These are phyloP conservation scores for Crenichthys baileyi DNA, from an alignment of 2,797 vertebrate genomes.

Conservation along the genomic window DNA sequence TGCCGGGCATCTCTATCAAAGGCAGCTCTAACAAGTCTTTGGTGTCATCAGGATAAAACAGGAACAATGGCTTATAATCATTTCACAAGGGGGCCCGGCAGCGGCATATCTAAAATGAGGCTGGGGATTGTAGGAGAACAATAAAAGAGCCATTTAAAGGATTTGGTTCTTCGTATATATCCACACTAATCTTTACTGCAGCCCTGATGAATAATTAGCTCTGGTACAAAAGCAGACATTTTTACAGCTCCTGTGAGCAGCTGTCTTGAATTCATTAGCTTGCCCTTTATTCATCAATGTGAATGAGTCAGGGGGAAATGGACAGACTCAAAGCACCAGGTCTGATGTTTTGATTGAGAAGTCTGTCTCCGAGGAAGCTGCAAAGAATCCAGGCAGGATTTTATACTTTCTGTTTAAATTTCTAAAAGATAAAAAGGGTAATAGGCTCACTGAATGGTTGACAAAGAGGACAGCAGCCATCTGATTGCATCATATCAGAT, in stretches of 20 bases:
- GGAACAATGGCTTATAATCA: constrained; percentile 74
- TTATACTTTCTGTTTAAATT: constrained; percentile 10
- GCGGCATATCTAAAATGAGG: constrained; percentile 73
- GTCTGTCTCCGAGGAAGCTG: constrained; percentile 16
- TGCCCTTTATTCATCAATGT: constrained; percentile 60
- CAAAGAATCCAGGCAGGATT: constrained; percentile 1
- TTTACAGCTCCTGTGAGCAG: constrained; percentile 60
- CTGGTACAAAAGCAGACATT: constrained; percentile 71
- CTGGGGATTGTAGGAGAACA: constrained; percentile 68
- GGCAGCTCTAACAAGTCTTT: constrained; percentile 70
- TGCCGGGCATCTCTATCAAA: constrained; percentile 74
- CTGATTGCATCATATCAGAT: neutral
- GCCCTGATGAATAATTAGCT: constrained; percentile 75
- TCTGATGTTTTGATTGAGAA: constrained; percentile 29
- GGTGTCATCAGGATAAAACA: constrained; percentile 72
- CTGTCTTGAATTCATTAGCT: constrained; percentile 74
- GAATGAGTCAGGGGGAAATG: constrained; percentile 50
- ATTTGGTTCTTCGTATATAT: constrained; percentile 75
- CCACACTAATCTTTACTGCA: constrained; percentile 74
- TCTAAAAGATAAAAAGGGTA: neutral
- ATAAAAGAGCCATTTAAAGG: constrained; percentile 79
- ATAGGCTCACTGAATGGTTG: neutral
- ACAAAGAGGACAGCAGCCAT: neutral
- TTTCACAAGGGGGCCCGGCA: constrained; percentile 70
- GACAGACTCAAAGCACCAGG: constrained; percentile 39